These are phyloP conservation scores for Pygmarrhopalites habei DNA, from an alignment of 1,140 invertebrate species.

Conservation along the genomic window DNA sequence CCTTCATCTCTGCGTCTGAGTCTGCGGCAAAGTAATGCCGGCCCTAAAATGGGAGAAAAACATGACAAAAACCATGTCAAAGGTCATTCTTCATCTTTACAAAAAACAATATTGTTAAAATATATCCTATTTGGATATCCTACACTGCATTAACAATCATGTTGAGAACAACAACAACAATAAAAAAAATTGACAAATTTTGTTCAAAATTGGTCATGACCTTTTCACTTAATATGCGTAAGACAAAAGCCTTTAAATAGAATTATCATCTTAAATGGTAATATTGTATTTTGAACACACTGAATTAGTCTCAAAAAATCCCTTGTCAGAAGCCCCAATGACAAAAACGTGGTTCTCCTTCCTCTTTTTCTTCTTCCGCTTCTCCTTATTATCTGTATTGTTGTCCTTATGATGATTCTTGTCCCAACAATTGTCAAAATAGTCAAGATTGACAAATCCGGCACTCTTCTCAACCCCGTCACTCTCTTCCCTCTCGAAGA, in stretches of 20 bases:
- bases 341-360: conserved; percentile 42
- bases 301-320: conserved; percentile 42
- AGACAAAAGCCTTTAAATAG: neutral
- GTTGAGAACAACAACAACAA: neutral
- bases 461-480: conserved; percentile 40
- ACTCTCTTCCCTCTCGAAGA: conserved; percentile 42
- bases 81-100: neutral
- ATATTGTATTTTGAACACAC: conserved; percentile 5
- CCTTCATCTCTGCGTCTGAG: conserved; percentile 46
- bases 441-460: conserved; percentile 43
- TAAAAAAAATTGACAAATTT: neutral
- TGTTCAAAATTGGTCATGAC: neutral
- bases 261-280: neutral
- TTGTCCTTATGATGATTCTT: too few species aligned
- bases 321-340: conserved; percentile 41
- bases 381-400: conserved; percentile 24
- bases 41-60: conserved; percentile 34
- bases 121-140: neutral
- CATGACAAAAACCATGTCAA: conserved; percentile 7
- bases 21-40: conserved; percentile 47
- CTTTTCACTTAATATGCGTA: neutral
- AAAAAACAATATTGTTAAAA: neutral
- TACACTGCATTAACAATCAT: neutral
- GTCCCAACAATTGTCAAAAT: conserved; percentile 43
- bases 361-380: conserved; percentile 40